Base-by-base conservation (phyloP, 2,888 invertebrate species). In the Marasmarcha lunaedactyla region DNA sequence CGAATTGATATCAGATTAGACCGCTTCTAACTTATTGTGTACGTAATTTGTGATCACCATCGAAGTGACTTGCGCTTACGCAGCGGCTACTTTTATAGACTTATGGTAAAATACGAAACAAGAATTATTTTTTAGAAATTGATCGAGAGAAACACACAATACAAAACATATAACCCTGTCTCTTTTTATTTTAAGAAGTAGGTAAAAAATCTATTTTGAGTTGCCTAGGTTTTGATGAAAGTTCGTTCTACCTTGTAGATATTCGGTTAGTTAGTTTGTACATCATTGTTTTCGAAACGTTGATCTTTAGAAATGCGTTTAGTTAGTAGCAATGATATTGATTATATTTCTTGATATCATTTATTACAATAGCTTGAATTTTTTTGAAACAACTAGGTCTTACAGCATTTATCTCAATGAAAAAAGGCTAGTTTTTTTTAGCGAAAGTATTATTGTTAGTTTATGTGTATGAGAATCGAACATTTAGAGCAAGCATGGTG, bases 1-100 rank as follows among this genome's bases (percentile, higher is more conserved):
- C 68, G 78, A 78, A 78, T 66, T 66, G 69, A 71, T 57, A 78
- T 78, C 77, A 78, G 81, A 81, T 79, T 71, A 73, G 66, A 55
- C 52, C 64, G 72, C 74, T 71, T 63, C 77, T 71, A 71, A 64
- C 71, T 66, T 74, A 73, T 71, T 76, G 72, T 72, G 74, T 74
- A 12, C 34, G 76, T 71, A 71, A 73, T 74, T 71, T 72, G 73
- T 68, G 69, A 62, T 60, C 60, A 71, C 73, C 71, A 67, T 70
- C 63, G 67, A 65, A 59, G 70, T 77, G 79, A 79, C 78, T 77
- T 71, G 79, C 71, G 60, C 45, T 45, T 46, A 47, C 46, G 55
- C 50, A 50, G 43, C 51, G 46, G 45, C 47, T n/a, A 11, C 30
- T 11, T 20, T 20, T 20, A 20, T 20, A 20, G 20, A 20, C 20